phyloP scores from a whole-genome alignment of 2,113 vertebrate genomes.

The Nestor notabilis region DNA sequence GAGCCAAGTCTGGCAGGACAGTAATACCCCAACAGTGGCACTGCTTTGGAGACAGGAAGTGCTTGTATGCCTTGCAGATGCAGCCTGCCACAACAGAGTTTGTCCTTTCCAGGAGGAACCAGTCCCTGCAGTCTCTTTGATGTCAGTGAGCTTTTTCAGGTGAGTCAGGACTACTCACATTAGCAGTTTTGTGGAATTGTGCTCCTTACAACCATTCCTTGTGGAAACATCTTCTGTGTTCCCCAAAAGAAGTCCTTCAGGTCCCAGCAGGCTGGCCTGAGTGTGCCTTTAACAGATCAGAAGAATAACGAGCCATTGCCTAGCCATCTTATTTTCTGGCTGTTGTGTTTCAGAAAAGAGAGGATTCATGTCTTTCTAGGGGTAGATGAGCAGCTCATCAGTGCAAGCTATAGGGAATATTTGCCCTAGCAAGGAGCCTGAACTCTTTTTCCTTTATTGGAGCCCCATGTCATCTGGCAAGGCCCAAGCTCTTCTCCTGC shows the following conservation, averaged over 20 bases:
- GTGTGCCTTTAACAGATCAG: neutral
- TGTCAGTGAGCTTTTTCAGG: neutral
- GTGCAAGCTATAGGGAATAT: neutral
- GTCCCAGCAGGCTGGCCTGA: neutral
- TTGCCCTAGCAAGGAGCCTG: neutral
- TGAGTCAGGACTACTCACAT: neutral
- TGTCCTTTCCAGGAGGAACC: neutral
- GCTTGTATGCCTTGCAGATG: neutral
- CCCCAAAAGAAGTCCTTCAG: neutral
- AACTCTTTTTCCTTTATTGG: neutral
- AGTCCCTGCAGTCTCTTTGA: neutral
- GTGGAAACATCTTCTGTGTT: neutral
- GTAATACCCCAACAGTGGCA: neutral
- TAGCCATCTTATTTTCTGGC: neutral
- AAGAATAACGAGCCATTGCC: neutral
- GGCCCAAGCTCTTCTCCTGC: neutral
- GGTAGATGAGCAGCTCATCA: neutral
- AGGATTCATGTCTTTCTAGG: neutral
- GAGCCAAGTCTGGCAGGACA: neutral
- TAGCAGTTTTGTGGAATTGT: neutral
- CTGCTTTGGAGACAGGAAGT: neutral
- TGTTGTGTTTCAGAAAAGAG: neutral
- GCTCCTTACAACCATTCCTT: accelerated
- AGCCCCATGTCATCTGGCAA: neutral
- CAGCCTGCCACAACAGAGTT: neutral